Evolutionary conservation across 2,797 vertebrate species (phyloP), one percentile per base, ranked within the genome.

Genomic region (Liparis tanakae): DNA sequence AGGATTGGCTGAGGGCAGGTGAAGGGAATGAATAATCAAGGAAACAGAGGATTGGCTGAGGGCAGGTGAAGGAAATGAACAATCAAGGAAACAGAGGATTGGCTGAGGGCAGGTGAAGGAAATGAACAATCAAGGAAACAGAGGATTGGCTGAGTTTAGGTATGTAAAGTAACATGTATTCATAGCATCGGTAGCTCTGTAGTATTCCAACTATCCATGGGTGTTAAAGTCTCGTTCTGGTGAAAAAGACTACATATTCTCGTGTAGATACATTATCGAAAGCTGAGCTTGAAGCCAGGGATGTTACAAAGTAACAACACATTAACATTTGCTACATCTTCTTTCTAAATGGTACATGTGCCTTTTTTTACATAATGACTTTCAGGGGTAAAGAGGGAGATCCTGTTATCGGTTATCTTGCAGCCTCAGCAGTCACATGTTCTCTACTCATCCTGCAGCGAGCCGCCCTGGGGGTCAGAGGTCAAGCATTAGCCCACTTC

Each of bases 401-500:
- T 79, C 73, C 44, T 74, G 66, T 63, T 65, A 60, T 59, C 25
- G 58, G 56, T 73, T 36, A 77, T 78, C 53, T 55, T 76, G 44
- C 65, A 70, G 72, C 37, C 55, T 76, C 63, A 60, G 70, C 69
- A 84, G 73, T 71, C 61, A 62, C 59, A 20, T 86, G 50, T 78
- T 72, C 79, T 51, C 64, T 58, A 50, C 81, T 83, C 65, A 82
- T 67, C 46, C 55, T 54, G 78, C 67, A 78, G 53, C 64, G 48
- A 55, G 71, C 55, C 77, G 72, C 50, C 60, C 60, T 76, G 74
- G 48, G 43, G 72, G 78, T 50, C 70, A 73, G 51, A 73, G 90
- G 88, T 92, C 87, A 88, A 83, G 75, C 91, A 87, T 93, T 94
- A 93, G 81, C 92, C 91, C 88, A 91, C 81, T 92, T 93, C 82